Conservation (phyloP, 2,797 vertebrate species). For the Leptodactylus fallax region DNA sequence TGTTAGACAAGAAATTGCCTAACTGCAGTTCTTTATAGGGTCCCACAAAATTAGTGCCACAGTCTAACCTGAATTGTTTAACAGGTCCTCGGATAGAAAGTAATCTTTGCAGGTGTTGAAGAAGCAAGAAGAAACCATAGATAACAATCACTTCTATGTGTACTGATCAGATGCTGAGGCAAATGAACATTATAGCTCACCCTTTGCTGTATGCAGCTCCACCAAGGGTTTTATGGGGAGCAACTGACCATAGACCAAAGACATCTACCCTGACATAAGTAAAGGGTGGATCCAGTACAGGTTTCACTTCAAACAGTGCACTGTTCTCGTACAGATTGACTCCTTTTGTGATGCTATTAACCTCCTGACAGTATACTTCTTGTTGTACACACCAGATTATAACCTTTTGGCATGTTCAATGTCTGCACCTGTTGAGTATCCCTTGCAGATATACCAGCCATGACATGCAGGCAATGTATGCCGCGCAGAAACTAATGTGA, state of each 20-base stretch:
- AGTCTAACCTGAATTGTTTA: slow-evolving; percentile 21
- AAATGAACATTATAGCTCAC: not conserved
- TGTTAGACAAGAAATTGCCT: not conserved
- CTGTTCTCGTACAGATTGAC: not conserved
- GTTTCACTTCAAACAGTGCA: not conserved
- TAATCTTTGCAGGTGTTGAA: no score
- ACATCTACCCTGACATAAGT: not conserved
- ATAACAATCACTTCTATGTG: no score
- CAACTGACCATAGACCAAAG: slow-evolving; percentile 8
- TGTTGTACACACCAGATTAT: slow-evolving; percentile 5
- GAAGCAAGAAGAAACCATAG: not conserved
- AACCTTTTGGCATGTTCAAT: not conserved
- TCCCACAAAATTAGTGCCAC: slow-evolving; percentile 18
- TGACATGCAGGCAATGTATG: no score
- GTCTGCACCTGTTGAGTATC: not conserved
- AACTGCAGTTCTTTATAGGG: not conserved
- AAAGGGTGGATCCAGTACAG: not conserved
- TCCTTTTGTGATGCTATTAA: not conserved
- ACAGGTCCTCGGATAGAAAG: slow-evolving; percentile 7
- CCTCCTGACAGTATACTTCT: slow-evolving; percentile 8
- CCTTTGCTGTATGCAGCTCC: slow-evolving; percentile 7
- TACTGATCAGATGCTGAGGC: not conserved
- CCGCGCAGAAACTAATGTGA: no score
- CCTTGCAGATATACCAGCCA: no score
- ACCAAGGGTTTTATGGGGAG: not conserved